Conservation (phyloP, 1,140 invertebrate species). For the Sogatella furcifera region DNA sequence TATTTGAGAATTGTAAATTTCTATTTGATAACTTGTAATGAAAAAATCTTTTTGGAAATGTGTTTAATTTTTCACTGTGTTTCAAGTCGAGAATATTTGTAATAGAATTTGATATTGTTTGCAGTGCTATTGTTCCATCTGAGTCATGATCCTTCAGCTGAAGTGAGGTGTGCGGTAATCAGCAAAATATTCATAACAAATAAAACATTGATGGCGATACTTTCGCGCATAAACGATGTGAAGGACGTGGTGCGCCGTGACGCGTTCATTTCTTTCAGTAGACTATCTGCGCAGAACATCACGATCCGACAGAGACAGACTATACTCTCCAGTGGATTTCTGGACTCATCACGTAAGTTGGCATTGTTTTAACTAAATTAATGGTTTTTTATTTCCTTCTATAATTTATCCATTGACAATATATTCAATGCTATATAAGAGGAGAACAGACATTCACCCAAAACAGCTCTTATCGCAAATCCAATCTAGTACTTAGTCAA, state of each 20-base stretch:
- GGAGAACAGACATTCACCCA: too few species aligned
- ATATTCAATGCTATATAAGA: too few species aligned
- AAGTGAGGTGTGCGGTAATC: conserved; percentile 1
- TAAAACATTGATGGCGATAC: not conserved
- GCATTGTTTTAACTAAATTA: too few species aligned
- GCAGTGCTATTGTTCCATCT: not conserved
- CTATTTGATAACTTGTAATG: too few species aligned
- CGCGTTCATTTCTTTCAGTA: not conserved
- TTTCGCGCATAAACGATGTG: not conserved
- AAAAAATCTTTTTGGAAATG: too few species aligned
- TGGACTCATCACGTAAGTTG: not conserved
- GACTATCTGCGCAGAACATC: not conserved
- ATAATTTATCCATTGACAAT: too few species aligned
- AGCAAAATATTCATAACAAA: not conserved
- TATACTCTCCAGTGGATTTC: conserved; percentile 4
- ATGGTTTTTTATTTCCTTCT: too few species aligned
- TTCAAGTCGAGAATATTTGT: too few species aligned
- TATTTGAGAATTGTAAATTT: too few species aligned
- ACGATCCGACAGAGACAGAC: conserved; percentile 3
- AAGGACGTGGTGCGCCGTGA: conserved; percentile 6
- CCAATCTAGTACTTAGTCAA: too few species aligned
- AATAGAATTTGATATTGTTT: not conserved
- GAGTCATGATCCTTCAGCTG: not conserved
- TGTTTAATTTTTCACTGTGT: too few species aligned
- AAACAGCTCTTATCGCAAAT: too few species aligned